Evolutionary conservation across 1,140 invertebrate species (phyloP), one percentile per base, ranked within the genome.

Genomic region (Anadara kagoshimensis): DNA sequence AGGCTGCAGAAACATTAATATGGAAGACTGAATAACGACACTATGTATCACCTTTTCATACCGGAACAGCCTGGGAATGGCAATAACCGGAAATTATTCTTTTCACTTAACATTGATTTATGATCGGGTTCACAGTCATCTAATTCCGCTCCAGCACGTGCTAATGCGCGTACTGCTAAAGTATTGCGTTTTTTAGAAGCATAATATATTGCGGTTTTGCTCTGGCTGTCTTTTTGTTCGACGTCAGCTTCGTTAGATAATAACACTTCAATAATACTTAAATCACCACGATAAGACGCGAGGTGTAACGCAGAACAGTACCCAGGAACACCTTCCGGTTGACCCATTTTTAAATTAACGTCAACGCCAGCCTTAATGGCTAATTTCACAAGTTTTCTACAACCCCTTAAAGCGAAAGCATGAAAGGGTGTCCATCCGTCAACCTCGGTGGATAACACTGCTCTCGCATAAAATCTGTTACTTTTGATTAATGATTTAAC

Each of bases 391-490:
- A 85, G 75, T 70, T 84, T 85, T 5, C 83, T 65, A 12, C 81
- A 82, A 5, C 85, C 84, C 0, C 83, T 78, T 4, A 86, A 73
- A 11, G 82, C 81, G 69, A 80, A 84, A n/a, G 85, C 85, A 65
- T 86, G 85, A 49, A 86, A 81, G 14, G 83, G 82, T 4, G 85
- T 85, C 85, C 85, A 86, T 5, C 79, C 84, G 36, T 85, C 84
- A 1, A 85, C 76, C 12, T 76, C 56, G 5, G 76, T 71, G 45
- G 75, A 77, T 44, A 87, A 87, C 4, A 87, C 73, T 29, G 72
- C 44, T 20, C 76, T 75, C n/a, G 75, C 73, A 29, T 81, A 77
- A 18, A 76, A 74, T 24, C 75, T 71, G 45, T 86, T 77, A 11
- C 65, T 71, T 75, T 84, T 84, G 2, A 84, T 75, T 11, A 86